Evolutionary conservation across 2,888 invertebrate genomes (phyloP).

Genomic region (Rhagium mordax): DNA sequence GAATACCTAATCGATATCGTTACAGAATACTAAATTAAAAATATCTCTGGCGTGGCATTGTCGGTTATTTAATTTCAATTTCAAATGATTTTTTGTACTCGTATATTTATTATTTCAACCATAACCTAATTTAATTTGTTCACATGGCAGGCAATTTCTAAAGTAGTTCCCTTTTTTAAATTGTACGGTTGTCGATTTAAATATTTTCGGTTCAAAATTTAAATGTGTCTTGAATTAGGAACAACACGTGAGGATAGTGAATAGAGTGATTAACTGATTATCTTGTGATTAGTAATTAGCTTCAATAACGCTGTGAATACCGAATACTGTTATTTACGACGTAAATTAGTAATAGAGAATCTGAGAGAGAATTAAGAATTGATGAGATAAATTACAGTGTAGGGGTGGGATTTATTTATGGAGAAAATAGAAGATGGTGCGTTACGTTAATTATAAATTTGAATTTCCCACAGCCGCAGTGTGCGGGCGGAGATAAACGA

Average conservation of each 20-base stretch:
- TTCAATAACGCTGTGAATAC: background rate
- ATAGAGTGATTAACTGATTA: background rate
- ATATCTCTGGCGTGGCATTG: no score
- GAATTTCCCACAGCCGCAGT: conserved; percentile 12
- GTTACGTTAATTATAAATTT: background rate
- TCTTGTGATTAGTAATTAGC: background rate
- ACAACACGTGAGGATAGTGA: background rate
- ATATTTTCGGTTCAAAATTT: background rate
- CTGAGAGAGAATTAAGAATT: background rate
- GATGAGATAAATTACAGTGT: background rate
- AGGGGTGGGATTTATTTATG: background rate
- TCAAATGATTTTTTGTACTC: background rate
- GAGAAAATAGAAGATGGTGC: background rate
- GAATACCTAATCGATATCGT: no score
- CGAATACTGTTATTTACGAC: background rate
- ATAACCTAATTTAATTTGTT: background rate
- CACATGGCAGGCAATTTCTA: background rate
- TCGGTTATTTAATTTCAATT: no score
- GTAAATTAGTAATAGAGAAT: background rate
- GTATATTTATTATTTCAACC: background rate
- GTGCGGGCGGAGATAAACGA: conserved; percentile 21
- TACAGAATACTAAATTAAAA: no score
- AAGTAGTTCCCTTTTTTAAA: background rate
- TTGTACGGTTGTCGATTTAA: background rate
- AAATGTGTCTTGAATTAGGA: background rate